Conservation (phyloP, 2,113 vertebrate species). For the Platichthys stellatus region DNA sequence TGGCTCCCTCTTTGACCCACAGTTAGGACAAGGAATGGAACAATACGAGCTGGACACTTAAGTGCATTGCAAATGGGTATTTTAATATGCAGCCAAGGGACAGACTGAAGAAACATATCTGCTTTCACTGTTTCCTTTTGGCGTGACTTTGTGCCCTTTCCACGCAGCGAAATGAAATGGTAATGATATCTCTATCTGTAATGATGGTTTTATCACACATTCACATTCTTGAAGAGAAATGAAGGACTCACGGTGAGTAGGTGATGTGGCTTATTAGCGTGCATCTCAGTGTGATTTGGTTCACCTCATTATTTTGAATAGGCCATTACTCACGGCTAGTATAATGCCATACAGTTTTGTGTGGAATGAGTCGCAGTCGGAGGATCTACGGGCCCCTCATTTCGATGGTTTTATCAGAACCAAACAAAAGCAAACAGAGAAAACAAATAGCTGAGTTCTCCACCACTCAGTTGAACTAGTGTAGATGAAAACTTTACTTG, state of each 20-base stretch:
- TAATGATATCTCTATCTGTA: constrained; percentile 21
- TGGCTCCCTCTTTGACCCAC: constrained; percentile 34
- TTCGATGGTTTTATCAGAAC: constrained; percentile 40
- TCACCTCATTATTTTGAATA: constrained; percentile 56
- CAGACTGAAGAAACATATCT: constrained; percentile 10
- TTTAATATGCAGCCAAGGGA: constrained; percentile 24
- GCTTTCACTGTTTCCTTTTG: constrained; percentile 15
- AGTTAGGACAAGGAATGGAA: constrained; percentile 35
- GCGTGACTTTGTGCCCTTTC: constrained; percentile 15
- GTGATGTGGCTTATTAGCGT: constrained; percentile 38
- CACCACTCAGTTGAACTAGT: constrained; percentile 5
- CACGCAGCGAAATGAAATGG: constrained; percentile 27
- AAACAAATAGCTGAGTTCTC: constrained; percentile 2
- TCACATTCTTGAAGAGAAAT: constrained; percentile 26
- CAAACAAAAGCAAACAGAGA: constrained; percentile 10
- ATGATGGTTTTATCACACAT: constrained; percentile 29
- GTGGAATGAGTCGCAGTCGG: constrained; percentile 28
- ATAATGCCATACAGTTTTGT: not conserved
- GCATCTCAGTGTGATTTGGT: constrained; percentile 42
- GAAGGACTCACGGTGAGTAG: constrained; percentile 36
- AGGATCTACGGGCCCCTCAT: constrained; percentile 20
- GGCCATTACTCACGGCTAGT: constrained; percentile 42
- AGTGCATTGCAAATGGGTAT: constrained; percentile 29
- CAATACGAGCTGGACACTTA: constrained; percentile 50
- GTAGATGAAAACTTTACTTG: constrained; percentile 7